phyloP scores from a whole-genome alignment of 2,113 vertebrate species.

The Accipiter virgatus region DNA sequence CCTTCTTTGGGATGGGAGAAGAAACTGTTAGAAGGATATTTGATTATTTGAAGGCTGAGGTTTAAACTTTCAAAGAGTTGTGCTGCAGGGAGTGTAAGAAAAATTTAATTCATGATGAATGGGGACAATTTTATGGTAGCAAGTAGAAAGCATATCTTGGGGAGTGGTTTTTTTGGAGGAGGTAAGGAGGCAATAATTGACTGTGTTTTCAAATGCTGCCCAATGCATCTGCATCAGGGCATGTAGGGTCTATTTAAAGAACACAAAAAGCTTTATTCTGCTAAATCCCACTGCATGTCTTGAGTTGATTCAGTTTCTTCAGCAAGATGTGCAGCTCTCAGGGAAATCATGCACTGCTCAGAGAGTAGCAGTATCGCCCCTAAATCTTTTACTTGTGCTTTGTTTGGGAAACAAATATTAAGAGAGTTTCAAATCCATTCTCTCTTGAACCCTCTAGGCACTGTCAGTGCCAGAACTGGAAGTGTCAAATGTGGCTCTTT shows the following conservation, averaged over 20 bases:
- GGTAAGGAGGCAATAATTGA: background rate
- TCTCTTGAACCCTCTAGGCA: background rate
- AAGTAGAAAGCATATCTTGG: background rate
- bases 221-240: background rate
- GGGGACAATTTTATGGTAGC: background rate
- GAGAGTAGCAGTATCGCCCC: background rate
- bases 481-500: background rate
- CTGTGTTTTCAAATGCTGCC: background rate
- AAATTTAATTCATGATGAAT: background rate
- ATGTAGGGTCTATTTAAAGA: background rate
- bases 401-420: background rate
- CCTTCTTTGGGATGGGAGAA: background rate
- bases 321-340: background rate
- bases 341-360: background rate
- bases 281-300: background rate
- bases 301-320: background rate
- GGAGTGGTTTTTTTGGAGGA: background rate
- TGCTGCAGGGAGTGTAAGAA: background rate
- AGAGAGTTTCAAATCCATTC: background rate
- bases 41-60: background rate
- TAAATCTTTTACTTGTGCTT: background rate
- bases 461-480: background rate
- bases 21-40: background rate
- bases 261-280: background rate
- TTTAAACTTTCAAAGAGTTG: background rate